Evolutionary conservation across 1,140 invertebrate genomes (phyloP).

Genomic region (honey bee (Apis mellifera)): Amel_HAv3.1 CM009941.2:12256501-12257000

Average conservation of each 20-base stretch:
- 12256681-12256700: neutral
- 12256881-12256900: neutral
- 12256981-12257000: neutral
- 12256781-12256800: slow-evolving; percentile 47
- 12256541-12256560: slow-evolving; percentile 79
- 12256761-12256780: slow-evolving; percentile 60
- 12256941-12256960: neutral
- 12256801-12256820: slow-evolving; percentile 71
- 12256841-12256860: slow-evolving; percentile 66
- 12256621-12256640: slow-evolving; percentile 41
- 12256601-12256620: slow-evolving; percentile 51
- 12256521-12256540: slow-evolving; percentile 82
- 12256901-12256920: neutral
- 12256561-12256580: slow-evolving; percentile 67
- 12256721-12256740: slow-evolving; percentile 56
- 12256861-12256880: slow-evolving; percentile 50
- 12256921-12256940: neutral
- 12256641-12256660: neutral
- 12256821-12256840: slow-evolving; percentile 67
- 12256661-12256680: neutral
- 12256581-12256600: slow-evolving; percentile 58
- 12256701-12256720: neutral
- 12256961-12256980: neutral
- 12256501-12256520: slow-evolving; percentile 73
- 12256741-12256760: slow-evolving; percentile 70